A percentile compares a stretch with the other conserved stretches of the same genome.
These are phyloP conservation scores for Furcifer pardalis DNA, from an alignment of 2,797 vertebrate species.

Conservation along the genomic window DNA sequence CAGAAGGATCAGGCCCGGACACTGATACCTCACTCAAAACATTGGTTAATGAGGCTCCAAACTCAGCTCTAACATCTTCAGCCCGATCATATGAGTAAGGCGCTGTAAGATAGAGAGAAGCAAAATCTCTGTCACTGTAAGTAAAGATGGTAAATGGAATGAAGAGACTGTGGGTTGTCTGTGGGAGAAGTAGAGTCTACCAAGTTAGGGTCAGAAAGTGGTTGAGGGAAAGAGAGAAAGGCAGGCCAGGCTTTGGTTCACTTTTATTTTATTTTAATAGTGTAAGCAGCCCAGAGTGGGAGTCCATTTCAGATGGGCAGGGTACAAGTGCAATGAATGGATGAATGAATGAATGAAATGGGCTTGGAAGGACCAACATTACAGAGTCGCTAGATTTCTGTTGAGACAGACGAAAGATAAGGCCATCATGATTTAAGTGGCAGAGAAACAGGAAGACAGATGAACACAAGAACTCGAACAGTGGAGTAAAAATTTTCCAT, in stretches of 20 bases:
- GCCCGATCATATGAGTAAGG: constrained; percentile 70
- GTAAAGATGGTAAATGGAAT: neutral
- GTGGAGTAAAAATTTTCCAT: neutral
- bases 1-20: neutral
- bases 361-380: constrained; percentile 54
- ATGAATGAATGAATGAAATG: too few relatives aligned
- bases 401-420: neutral
- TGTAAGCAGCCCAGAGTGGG: too few relatives aligned
- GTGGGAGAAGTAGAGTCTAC: neutral
- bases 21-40: constrained; percentile 48
- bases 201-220: too few relatives aligned
- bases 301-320: too few relatives aligned
- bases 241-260: neutral
- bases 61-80: constrained; percentile 65
- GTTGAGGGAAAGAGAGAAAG: neutral
- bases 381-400: neutral
- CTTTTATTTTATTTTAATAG: too few relatives aligned
- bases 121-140: neutral
- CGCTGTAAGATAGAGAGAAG: constrained; percentile 33
- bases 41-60: constrained; percentile 64
- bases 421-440: neutral
- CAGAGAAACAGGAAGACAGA: neutral
- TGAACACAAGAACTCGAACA: neutral
- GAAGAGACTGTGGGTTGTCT: neutral
- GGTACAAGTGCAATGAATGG: too few relatives aligned